phyloP scores from a whole-genome alignment of 2,113 vertebrate genomes.

The Proteles cristata region DNA sequence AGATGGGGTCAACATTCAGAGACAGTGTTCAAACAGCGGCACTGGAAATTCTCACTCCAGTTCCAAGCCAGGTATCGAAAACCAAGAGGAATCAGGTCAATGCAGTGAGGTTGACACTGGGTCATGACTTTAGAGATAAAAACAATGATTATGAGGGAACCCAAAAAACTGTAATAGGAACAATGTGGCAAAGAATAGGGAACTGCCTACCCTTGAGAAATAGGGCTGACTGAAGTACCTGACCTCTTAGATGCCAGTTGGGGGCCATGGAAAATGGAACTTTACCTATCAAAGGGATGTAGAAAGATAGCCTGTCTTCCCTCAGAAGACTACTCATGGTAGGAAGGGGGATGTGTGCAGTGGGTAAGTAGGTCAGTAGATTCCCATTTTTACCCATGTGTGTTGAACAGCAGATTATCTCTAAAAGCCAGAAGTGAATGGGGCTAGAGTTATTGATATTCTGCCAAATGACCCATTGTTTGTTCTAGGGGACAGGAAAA shows the following conservation, averaged over 20 bases:
- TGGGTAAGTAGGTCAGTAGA: slow-evolving; percentile 16
- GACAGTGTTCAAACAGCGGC: background rate
- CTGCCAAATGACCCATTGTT: background rate
- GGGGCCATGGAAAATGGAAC: background rate
- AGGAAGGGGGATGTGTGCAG: background rate
- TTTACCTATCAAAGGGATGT: background rate
- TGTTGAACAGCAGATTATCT: slow-evolving; percentile 12
- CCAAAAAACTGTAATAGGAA: background rate
- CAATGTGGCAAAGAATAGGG: background rate
- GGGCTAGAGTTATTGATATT: background rate
- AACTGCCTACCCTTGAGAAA: background rate
- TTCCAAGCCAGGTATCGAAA: slow-evolving; percentile 32
- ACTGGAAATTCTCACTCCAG: slow-evolving; percentile 15
- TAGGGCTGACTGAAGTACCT: background rate
- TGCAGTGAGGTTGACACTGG: background rate
- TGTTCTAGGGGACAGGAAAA: slow-evolving; percentile 27
- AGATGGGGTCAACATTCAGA: background rate
- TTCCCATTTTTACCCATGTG: slow-evolving; percentile 40
- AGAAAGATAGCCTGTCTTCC: background rate
- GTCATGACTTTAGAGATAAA: background rate
- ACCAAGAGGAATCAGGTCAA: background rate
- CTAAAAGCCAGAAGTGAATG: slow-evolving; percentile 46
- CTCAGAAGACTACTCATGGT: background rate
- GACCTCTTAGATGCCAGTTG: background rate
- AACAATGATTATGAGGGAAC: background rate